Percentiles rank a stretch among this genome's conserved stretches.
Conservation (phyloP, 1,140 invertebrate genomes). For the Megathymus violae region DNA sequence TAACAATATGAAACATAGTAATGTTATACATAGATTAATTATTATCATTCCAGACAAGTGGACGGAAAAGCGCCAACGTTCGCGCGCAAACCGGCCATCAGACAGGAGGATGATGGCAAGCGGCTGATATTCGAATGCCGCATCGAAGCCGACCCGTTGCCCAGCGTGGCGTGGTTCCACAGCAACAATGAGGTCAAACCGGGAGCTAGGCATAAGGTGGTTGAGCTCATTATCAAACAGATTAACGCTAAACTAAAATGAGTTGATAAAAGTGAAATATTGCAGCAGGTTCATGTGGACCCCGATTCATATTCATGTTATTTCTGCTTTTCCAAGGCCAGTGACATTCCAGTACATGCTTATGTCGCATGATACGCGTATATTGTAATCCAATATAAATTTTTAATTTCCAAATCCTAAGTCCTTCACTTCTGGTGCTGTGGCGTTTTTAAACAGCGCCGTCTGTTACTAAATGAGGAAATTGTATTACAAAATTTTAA, state of each 20-base stretch:
- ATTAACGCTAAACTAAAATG: not conserved
- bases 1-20: not conserved
- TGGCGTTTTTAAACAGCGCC: too few species aligned
- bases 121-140: slow-evolving; percentile 97
- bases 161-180: slow-evolving; percentile 96
- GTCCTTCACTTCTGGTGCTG: too few species aligned
- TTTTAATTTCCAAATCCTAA: too few species aligned
- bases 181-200: slow-evolving; percentile 91
- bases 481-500: too few species aligned
- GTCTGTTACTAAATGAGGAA: too few species aligned
- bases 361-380: too few species aligned
- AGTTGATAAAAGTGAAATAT: not conserved
- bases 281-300: too few species aligned
- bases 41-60: slow-evolving; percentile 90
- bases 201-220: slow-evolving; percentile 92
- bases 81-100: slow-evolving; percentile 97
- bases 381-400: too few species aligned
- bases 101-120: slow-evolving; percentile 98
- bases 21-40: not conserved
- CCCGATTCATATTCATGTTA: too few species aligned
- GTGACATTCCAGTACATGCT: too few species aligned
- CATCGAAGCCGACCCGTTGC: slow-evolving; percentile 96
- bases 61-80: slow-evolving; percentile 99
- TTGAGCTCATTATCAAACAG: slow-evolving; percentile 16
- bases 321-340: too few species aligned